Evolutionary conservation across 2,888 invertebrate species (phyloP), one percentile per base, ranked within the genome.

Genomic region (Ferrisia virgata): DNA sequence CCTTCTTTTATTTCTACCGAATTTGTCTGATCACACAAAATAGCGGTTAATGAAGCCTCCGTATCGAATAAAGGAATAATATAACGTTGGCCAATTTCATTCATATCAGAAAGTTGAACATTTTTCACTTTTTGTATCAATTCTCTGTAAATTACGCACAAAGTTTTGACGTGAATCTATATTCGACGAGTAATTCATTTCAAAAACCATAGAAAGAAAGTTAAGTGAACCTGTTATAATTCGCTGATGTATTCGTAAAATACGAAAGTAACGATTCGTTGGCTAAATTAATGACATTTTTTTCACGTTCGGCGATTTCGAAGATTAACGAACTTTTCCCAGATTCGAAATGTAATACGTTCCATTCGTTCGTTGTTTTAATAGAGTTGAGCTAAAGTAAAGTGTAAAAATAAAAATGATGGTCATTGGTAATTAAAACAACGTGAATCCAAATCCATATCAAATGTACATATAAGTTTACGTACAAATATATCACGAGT

Each of bases 271-370:
- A 89, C 0, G 95, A 94, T 87, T 94, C 91, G 43, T 89, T 88
- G 31, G 95, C 93, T 28, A 94, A 92, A 87, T 93, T 92, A 0
- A 94, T 92, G 13, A 95, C 92, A 85, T 93, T 94, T 87, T 94
- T 94, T 88, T 96, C 95, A 86, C 92, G 90, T 86, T 94, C 93
- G 85, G 97, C 94, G 81, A 95, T 92, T 88, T 96, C 94, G 89
- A 94, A 97, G 86, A 96, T 92, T n/a, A 95, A 91, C 18, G 96
- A 95, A 88, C 95, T 94, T 87, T 93, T 94, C 0, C 96, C 96
- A 0, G 96, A 94, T 87, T 94, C 94, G 87, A 96, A 91, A 85
- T 96, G 90, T 64, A 93, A 92, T 11, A 91, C 90, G 85, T 95
- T 94, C 91, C 96, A 94, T 82, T 91, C 90, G 13, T 25, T 43